Evolutionary conservation across 2,113 vertebrate species (phyloP).

Genomic region (Sinocyclocheilus grahami): DNA sequence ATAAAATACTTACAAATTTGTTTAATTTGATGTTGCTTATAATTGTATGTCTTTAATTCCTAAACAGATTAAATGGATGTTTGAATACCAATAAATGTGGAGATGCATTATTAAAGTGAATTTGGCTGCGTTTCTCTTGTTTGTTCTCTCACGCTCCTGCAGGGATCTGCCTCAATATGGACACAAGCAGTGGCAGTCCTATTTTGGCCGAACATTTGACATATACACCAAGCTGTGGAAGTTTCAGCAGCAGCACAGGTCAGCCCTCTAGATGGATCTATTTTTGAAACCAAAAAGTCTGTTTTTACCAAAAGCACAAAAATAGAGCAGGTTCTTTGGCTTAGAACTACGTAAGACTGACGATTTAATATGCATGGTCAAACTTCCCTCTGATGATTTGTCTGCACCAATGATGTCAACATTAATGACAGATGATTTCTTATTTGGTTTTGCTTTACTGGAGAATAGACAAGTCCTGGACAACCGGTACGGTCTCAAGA

Average conservation of each 20-base stretch:
- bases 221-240: slow-evolving; percentile 99
- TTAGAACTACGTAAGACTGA: neutral
- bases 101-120: slow-evolving; percentile 1
- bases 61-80: neutral
- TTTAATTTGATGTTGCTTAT: neutral
- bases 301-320: neutral
- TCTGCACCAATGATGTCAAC: neutral
- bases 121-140: slow-evolving; percentile 9
- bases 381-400: neutral
- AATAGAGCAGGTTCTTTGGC: neutral
- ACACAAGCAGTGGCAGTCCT: slow-evolving; percentile 99
- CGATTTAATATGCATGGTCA: neutral
- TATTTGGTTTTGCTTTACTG: slow-evolving; percentile 36
- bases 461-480: slow-evolving; percentile 92
- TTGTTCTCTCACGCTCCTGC: slow-evolving; percentile 47
- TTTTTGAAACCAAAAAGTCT: slow-evolving; percentile 22
- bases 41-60: neutral
- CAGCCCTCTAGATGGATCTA: slow-evolving; percentile 40
- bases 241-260: slow-evolving; percentile 99
- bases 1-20: neutral
- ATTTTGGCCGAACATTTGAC: slow-evolving; percentile 96
- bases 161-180: slow-evolving; percentile 99
- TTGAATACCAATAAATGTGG: neutral
- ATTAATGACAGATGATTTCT: slow-evolving; percentile 3
- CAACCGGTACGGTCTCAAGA: slow-evolving; percentile 95